Evolutionary conservation across 2,113 vertebrate species (phyloP).

Genomic region (Phalacrocorax brasilianus): DNA sequence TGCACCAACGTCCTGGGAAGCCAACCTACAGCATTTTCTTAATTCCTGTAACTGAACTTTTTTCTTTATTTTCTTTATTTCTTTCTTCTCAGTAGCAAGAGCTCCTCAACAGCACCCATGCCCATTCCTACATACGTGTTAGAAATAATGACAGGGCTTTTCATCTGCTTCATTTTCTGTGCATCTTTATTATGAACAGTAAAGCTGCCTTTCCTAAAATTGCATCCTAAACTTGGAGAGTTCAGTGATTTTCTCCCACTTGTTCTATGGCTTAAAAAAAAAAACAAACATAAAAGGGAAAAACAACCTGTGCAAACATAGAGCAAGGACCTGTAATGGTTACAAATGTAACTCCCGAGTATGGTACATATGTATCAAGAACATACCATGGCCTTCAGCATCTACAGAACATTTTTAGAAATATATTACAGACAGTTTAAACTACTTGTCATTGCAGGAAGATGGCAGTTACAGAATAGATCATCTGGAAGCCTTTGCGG

Average conservation of each 20-base stretch:
- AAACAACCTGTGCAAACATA: neutral
- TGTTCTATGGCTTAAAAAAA: neutral
- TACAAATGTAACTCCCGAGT: neutral
- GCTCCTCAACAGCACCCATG: neutral
- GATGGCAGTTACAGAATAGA: neutral
- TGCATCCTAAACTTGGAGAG: neutral
- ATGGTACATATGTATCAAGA: neutral
- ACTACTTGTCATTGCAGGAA: neutral
- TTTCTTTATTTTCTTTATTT: neutral
- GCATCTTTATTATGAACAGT: fast-evolving
- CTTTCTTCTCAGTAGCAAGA: neutral
- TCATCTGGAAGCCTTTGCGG: neutral
- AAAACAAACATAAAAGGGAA: neutral
- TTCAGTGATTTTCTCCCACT: neutral
- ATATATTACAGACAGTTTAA: neutral
- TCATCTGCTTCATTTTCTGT: neutral
- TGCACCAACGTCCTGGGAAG: neutral
- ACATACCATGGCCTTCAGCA: neutral
- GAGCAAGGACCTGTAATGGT: neutral
- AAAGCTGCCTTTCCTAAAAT: neutral
- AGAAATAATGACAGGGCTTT: neutral
- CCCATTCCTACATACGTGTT: neutral
- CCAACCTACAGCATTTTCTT: neutral
- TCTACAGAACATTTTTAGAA: neutral
- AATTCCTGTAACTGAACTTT: neutral